phyloP scores from a whole-genome alignment of 2,113 vertebrate genomes.

The Hyperopisus bebe region DNA sequence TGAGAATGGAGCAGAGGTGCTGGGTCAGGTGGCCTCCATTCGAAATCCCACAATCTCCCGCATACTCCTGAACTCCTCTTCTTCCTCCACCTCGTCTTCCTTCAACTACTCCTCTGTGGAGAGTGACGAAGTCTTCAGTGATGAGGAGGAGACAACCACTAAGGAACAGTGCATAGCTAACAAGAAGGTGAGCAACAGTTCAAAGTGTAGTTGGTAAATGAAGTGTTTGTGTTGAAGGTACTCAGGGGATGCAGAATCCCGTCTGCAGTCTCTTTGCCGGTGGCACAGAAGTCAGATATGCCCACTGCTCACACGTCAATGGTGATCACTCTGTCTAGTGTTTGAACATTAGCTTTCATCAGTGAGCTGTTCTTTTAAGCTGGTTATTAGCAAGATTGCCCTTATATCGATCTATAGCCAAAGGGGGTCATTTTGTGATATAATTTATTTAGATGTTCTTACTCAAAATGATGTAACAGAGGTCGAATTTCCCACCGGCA shows the following conservation, averaged over 20 bases:
- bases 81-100: slow-evolving; percentile 56
- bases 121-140: slow-evolving; percentile 68
- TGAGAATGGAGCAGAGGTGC: neutral
- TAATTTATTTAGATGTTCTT: neutral
- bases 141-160: slow-evolving; percentile 49
- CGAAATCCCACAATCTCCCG: slow-evolving; percentile 50
- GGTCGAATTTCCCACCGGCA: neutral
- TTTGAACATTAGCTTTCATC: neutral
- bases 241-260: neutral
- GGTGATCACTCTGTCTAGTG: neutral
- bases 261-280: neutral
- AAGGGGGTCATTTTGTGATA: neutral
- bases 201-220: neutral
- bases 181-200: slow-evolving; percentile 51
- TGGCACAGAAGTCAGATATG: neutral
- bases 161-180: slow-evolving; percentile 41
- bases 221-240: neutral
- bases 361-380: neutral
- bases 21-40: slow-evolving; percentile 14
- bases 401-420: neutral
- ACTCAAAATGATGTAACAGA: neutral
- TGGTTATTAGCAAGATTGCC: neutral
- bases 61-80: slow-evolving; percentile 48
- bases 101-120: slow-evolving; percentile 59
- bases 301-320: neutral